Conservation (phyloP, 2,797 vertebrate genomes). For the Sternarchorhynchus goeldii region DNA sequence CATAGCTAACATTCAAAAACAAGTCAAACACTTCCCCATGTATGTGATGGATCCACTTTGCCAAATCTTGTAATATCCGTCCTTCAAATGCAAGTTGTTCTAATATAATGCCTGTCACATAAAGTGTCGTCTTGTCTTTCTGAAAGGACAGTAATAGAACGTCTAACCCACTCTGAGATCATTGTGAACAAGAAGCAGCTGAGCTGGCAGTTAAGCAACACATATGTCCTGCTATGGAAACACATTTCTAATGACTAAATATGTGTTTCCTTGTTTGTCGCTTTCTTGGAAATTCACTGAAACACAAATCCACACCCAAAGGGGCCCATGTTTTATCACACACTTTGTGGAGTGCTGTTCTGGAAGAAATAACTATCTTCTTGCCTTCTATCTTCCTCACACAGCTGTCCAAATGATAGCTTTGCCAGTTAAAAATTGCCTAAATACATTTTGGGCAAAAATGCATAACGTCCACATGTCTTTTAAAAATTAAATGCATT, state of each 20-base stretch:
- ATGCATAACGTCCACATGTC: too few relatives aligned
- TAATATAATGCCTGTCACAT: background rate
- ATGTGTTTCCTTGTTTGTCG: too few relatives aligned
- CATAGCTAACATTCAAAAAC: too few relatives aligned
- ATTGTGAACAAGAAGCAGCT: too few relatives aligned
- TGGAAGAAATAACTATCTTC: background rate
- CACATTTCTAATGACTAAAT: background rate
- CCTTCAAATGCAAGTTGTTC: background rate
- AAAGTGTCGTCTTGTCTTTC: too few relatives aligned
- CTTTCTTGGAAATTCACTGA: background rate
- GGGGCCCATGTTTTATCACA: background rate
- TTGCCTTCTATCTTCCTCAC: background rate
- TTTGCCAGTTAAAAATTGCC: too few relatives aligned
- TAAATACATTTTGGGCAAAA: too few relatives aligned
- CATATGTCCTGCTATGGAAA: background rate
- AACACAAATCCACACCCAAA: background rate
- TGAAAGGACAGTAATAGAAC: background rate
- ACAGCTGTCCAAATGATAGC: background rate
- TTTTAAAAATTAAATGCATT: too few relatives aligned
- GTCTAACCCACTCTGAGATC: too few relatives aligned
- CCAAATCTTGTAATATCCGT: background rate
- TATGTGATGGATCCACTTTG: background rate
- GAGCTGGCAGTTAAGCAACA: too few relatives aligned
- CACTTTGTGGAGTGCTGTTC: background rate
- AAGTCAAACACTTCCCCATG: background rate